These are phyloP conservation scores for Galendromus occidentalis DNA, from an alignment of 1,140 invertebrate genomes.

Conservation along the genomic window DNA sequence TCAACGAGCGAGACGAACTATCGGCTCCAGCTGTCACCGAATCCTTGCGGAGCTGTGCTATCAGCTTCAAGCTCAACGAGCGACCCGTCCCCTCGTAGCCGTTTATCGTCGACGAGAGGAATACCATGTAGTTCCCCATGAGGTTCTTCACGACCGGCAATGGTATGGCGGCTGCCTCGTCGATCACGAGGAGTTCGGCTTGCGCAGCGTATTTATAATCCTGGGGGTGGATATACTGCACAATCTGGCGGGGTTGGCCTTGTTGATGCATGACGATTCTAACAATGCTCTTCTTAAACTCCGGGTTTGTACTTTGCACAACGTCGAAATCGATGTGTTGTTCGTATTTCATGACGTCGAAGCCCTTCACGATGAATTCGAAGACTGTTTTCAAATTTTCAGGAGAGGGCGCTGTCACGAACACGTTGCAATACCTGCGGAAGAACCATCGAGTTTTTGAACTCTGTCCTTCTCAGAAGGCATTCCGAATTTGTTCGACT, in stretches of 20 bases:
- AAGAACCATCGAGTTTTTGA: too few relatives aligned
- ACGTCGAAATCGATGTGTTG: slow-evolving; percentile 92
- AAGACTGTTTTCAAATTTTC: slow-evolving; percentile 97
- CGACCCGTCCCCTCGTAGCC: slow-evolving; percentile 97
- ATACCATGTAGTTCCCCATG: slow-evolving; percentile 76
- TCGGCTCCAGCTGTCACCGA: slow-evolving; percentile 16
- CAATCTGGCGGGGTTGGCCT: slow-evolving; percentile 81
- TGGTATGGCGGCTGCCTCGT: slow-evolving; percentile 97
- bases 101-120: slow-evolving; percentile 91
- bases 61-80: slow-evolving; percentile 80
- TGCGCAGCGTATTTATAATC: slow-evolving; percentile 68
- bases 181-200: slow-evolving; percentile 85
- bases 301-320: slow-evolving; percentile 83
- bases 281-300: slow-evolving; percentile 89
- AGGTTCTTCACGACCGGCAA: slow-evolving; percentile 75
- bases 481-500: too few relatives aligned
- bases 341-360: slow-evolving; percentile 77
- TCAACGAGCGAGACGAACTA: slow-evolving; percentile 29
- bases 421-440: slow-evolving; percentile 89
- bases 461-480: too few relatives aligned
- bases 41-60: slow-evolving; percentile 62
- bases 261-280: slow-evolving; percentile 54
- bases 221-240: slow-evolving; percentile 87
- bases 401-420: slow-evolving; percentile 89
- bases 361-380: slow-evolving; percentile 90